Conservation (phyloP, 2,797 vertebrate genomes). For the Emydoidea blandingii region DNA sequence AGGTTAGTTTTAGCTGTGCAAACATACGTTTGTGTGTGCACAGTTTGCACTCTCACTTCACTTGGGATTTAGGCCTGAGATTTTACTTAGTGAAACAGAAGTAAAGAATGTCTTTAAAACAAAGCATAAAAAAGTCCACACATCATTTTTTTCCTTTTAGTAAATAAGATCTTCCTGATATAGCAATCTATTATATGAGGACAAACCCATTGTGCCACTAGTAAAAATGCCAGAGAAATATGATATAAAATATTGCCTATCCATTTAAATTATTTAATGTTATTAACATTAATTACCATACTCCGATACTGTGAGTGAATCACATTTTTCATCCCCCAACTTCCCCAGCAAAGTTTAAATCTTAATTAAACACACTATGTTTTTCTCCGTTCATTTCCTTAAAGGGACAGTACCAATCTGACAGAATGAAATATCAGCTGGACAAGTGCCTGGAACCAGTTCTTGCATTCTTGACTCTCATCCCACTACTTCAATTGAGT, state of each 20-base stretch:
- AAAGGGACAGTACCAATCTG: not conserved
- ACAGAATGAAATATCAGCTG: not conserved
- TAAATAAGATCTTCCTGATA: not conserved
- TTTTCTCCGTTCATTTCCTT: not conserved
- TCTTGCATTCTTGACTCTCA: not conserved
- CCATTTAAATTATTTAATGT: conserved; percentile 67
- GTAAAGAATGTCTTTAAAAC: not conserved
- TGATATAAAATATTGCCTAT: conserved; percentile 63
- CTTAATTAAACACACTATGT: not conserved
- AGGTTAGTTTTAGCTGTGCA: not conserved
- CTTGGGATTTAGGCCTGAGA: not conserved
- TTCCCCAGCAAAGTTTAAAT: conserved; percentile 22
- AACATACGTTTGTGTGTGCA: not conserved
- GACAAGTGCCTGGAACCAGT: not conserved
- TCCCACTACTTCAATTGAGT: not conserved
- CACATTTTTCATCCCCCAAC: not conserved
- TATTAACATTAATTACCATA: conserved; percentile 61
- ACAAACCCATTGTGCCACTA: conserved; percentile 50
- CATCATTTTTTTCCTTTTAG: not conserved
- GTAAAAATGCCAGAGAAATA: conserved; percentile 62
- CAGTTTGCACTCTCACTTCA: accelerated
- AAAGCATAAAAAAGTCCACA: not conserved
- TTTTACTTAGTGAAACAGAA: not conserved
- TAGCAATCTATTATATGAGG: conserved; percentile 46
- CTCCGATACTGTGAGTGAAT: conserved; percentile 20